Evolutionary conservation across 2,888 invertebrate genomes (phyloP).

Genomic region (Zootermopsis nevadensis): DNA sequence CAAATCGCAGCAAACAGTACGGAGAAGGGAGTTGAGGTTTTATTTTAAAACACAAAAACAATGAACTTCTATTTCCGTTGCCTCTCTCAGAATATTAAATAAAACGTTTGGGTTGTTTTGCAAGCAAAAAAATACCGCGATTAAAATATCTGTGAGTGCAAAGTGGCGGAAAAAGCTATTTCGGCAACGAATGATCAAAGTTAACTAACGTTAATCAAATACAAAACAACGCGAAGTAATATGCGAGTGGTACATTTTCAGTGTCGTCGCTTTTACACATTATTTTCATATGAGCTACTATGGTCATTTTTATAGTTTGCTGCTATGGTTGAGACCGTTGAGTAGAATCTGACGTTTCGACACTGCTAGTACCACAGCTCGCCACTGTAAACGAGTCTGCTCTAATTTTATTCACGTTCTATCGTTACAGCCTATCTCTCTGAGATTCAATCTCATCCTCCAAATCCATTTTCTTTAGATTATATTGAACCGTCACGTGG

Average conservation of each 20-base stretch:
- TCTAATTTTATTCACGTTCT: too few relatives aligned
- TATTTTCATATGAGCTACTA: constrained; percentile 22
- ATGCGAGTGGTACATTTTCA: neutral
- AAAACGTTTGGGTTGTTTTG: neutral
- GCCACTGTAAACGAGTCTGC: too few relatives aligned
- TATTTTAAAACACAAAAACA: constrained; percentile 17
- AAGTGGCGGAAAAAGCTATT: constrained; percentile 23
- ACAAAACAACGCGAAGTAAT: neutral
- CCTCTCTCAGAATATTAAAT: neutral
- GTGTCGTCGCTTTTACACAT: constrained; percentile 6
- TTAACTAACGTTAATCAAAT: constrained; percentile 27
- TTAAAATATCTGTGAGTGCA: constrained; percentile 7
- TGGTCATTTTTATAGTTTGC: neutral
- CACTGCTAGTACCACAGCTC: too few relatives aligned
- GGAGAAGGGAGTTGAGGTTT: neutral
- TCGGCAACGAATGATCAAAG: constrained; percentile 23
- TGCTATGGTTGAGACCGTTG: too few relatives aligned
- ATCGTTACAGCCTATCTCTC: too few relatives aligned
- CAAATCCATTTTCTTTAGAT: too few relatives aligned
- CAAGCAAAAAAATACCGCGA: constrained; percentile 9
- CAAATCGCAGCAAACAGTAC: constrained; percentile 23
- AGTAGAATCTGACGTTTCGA: too few relatives aligned
- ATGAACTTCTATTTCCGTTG: constrained; percentile 10
- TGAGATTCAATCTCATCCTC: too few relatives aligned
- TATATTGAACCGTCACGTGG: too few relatives aligned